phyloP scores from a whole-genome alignment of 1,140 invertebrate genomes.

The Dinoponera quadriceps region DNA sequence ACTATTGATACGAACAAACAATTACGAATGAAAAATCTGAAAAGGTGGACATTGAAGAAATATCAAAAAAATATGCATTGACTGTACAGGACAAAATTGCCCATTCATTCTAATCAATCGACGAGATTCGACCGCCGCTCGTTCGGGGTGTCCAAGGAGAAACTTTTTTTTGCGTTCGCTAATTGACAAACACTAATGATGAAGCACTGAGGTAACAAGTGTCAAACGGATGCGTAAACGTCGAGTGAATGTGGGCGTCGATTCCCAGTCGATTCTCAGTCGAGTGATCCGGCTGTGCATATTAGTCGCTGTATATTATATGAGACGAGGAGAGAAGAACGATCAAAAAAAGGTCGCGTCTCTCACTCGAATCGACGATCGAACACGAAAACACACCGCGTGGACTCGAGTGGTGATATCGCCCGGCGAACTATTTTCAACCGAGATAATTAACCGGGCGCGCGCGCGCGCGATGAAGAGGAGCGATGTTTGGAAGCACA shows the following conservation, averaged over 20 bases:
- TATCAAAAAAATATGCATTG: constrained; percentile 1
- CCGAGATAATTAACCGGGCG: constrained; percentile 9
- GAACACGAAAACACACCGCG: neutral
- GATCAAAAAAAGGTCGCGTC: constrained; percentile 16
- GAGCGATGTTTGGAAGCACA: neutral
- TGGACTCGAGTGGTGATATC: too few relatives aligned
- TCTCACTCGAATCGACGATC: constrained; percentile 19
- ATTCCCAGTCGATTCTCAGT: constrained; percentile 30
- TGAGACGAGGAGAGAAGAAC: neutral
- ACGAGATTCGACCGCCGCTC: neutral
- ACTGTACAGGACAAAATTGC: neutral
- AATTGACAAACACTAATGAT: constrained; percentile 37
- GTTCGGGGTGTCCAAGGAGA: neutral
- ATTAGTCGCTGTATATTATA: constrained; percentile 2
- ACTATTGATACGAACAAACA: too few relatives aligned
- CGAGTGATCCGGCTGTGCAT: constrained; percentile 24
- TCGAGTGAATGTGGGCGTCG: constrained; percentile 34
- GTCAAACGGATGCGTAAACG: constrained; percentile 42
- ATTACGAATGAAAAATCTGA: too few relatives aligned
- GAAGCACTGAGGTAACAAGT: constrained; percentile 8
- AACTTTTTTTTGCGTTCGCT: constrained; percentile 23
- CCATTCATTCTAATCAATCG: neutral
- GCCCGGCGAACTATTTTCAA: neutral
- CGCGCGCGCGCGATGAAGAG: neutral
- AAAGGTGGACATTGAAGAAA: neutral